Conservation (phyloP, 2,888 invertebrate genomes). For the Cephus sareptanus region DNA sequence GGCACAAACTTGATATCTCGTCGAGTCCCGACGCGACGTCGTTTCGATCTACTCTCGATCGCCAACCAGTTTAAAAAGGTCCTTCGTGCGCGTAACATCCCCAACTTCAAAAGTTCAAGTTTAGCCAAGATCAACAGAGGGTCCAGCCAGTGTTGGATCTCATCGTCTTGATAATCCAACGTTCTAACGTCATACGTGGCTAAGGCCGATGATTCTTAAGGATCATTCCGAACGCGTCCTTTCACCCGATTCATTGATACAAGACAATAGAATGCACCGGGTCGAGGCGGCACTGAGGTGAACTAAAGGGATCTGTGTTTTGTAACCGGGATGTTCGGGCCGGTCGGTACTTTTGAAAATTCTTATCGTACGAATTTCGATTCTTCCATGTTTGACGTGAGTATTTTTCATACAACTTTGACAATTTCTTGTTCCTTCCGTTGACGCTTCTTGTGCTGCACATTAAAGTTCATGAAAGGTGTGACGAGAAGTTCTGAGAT, state of each 20-base stretch:
- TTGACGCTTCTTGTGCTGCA: not conserved
- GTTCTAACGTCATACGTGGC: not conserved
- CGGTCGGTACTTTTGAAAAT: slow-evolving; percentile 8
- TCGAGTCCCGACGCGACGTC: slow-evolving; percentile 29
- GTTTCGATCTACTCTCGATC: slow-evolving; percentile 24
- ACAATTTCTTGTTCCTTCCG: not conserved
- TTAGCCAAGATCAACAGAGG: not conserved
- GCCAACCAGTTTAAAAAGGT: slow-evolving; percentile 42
- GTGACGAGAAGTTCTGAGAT: not conserved
- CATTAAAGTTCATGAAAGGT: not conserved
- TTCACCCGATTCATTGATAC: not conserved
- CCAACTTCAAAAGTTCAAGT: not conserved
- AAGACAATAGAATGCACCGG: not conserved
- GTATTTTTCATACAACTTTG: not conserved
- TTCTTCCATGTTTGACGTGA: slow-evolving; percentile 1
- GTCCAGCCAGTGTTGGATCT: not conserved
- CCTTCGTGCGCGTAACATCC: slow-evolving; percentile 32
- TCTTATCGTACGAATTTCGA: slow-evolving; percentile 8
- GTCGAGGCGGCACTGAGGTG: not conserved
- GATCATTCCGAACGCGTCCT: not conserved
- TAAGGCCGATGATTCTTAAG: not conserved
- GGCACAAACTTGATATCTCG: slow-evolving; percentile 53
- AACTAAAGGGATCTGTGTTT: not conserved
- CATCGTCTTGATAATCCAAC: too few species aligned
- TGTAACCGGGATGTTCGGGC: not conserved